A percentile compares a stretch with the other conserved stretches of the same genome.
These are phyloP conservation scores for Sarotherodon lohbergeri DNA, from an alignment of 2,113 vertebrate genomes.

Conservation along the genomic window DNA sequence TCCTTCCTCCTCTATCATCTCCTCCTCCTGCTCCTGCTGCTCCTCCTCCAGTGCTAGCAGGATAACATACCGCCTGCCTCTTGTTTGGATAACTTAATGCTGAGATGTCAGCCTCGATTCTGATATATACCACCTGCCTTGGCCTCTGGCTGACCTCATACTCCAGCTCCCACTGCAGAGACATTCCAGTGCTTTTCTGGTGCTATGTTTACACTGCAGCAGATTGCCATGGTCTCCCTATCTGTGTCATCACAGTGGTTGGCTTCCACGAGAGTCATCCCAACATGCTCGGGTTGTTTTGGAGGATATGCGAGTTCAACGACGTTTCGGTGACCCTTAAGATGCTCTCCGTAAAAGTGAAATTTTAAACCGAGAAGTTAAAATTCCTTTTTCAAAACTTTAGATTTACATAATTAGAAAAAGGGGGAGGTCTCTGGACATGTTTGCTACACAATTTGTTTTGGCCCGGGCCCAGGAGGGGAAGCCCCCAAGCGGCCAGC, in stretches of 20 bases:
- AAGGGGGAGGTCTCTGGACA: background rate
- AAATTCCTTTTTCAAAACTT: background rate
- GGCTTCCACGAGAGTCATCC: background rate
- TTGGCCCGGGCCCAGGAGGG: background rate
- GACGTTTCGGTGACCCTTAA: background rate
- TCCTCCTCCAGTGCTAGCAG: slow-evolving; percentile 7
- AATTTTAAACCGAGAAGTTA: background rate
- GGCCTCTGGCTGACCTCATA: slow-evolving; percentile 70
- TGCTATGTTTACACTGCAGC: slow-evolving; percentile 71
- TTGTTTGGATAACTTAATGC: slow-evolving; percentile 75
- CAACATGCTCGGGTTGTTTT: background rate
- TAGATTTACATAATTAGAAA: background rate
- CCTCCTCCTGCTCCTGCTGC: slow-evolving; percentile 15
- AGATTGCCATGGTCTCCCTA: slow-evolving; percentile 39
- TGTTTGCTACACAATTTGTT: background rate
- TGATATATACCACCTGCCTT: slow-evolving; percentile 80
- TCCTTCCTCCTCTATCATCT: slow-evolving; percentile 15
- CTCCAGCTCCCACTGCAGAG: slow-evolving; percentile 71
- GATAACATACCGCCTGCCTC: slow-evolving; percentile 52
- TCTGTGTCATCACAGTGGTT: slow-evolving; percentile 10
- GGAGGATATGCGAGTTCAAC: background rate
- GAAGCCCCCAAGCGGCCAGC: background rate
- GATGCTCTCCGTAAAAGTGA: background rate
- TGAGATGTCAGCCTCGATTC: slow-evolving; percentile 69
- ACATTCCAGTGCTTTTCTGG: slow-evolving; percentile 75